Percentiles rank a stretch among this genome's conserved stretches.
These are phyloP conservation scores for Nipponia nippon DNA, from an alignment of 2,113 vertebrate species.

Conservation along the genomic window DNA sequence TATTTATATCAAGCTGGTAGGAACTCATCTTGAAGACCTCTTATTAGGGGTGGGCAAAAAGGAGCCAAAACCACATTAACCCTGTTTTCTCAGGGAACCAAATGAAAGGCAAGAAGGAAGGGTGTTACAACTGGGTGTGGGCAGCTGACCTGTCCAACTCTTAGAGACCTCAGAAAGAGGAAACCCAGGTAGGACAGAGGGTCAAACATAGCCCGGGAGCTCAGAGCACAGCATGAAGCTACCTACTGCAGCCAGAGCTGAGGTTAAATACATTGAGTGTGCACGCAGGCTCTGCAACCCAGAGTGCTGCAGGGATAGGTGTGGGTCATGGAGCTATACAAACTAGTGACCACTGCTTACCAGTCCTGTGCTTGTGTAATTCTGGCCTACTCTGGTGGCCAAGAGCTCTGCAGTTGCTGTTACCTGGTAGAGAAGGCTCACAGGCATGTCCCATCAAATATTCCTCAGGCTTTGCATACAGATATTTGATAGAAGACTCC, in stretches of 20 bases:
- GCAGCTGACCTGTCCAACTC: not conserved
- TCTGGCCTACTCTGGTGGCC: not conserved
- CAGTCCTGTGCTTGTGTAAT: not conserved
- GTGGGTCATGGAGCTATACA: not conserved
- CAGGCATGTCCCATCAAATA: not conserved
- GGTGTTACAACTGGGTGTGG: not conserved
- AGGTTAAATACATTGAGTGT: not conserved
- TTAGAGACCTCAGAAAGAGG: not conserved
- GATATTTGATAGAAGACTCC: not conserved
- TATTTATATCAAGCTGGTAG: conserved; percentile 11
- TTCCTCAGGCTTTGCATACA: not conserved
- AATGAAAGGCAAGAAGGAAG: not conserved
- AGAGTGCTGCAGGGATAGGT: not conserved
- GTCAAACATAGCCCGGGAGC: not conserved
- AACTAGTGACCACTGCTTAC: not conserved
- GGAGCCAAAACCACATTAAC: not conserved
- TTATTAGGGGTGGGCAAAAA: not conserved
- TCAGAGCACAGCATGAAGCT: not conserved
- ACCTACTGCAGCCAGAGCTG: not conserved
- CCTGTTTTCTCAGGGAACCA: not conserved
- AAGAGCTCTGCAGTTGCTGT: not conserved
- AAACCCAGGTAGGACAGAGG: not conserved
- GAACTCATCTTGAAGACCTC: not conserved
- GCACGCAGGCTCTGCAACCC: not conserved
- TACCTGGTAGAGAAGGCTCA: not conserved